A percentile compares a stretch with the other conserved stretches of the same genome.
Evolutionary conservation across 1,140 invertebrate genomes (phyloP).

Genomic region (Plutomurus gul): DNA sequence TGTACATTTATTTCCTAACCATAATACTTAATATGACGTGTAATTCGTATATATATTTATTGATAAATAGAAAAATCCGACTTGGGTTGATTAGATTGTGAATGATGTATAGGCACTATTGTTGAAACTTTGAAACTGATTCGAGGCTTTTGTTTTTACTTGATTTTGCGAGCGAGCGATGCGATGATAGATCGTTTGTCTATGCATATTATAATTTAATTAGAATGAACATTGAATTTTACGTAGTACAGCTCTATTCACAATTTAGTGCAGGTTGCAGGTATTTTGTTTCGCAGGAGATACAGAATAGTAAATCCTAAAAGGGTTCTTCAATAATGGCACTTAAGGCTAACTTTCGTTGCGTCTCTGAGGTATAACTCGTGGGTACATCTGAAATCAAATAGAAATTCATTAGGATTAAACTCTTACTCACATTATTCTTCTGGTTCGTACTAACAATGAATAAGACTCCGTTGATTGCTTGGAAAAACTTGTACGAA

Average conservation of each 20-base stretch:
- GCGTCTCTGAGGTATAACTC: slow-evolving; percentile 61
- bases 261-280: slow-evolving; percentile 8
- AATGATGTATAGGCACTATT: slow-evolving; percentile 29
- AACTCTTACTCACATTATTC: too few relatives aligned
- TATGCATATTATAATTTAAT: background rate
- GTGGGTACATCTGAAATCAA: slow-evolving; percentile 66
- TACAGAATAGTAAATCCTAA: background rate
- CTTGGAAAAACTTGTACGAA: too few relatives aligned
- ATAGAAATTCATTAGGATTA: background rate
- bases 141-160: slow-evolving; percentile 3
- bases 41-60: too few relatives aligned
- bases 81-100: slow-evolving; percentile 38
- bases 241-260: slow-evolving; percentile 21
- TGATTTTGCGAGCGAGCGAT: slow-evolving; percentile 21
- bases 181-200: background rate
- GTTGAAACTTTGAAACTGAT: slow-evolving; percentile 3
- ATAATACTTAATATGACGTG: background rate
- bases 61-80: slow-evolving; percentile 26
- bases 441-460: too few relatives aligned
- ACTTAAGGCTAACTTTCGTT: slow-evolving; percentile 50
- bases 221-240: too few relatives aligned
- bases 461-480: too few relatives aligned
- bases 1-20: background rate
- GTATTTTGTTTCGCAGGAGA: background rate
- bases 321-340: slow-evolving; percentile 31